Evolutionary conservation across 2,113 vertebrate genomes (phyloP), one percentile per base, ranked within the genome.

Genomic region (Leuciscus idus): DNA sequence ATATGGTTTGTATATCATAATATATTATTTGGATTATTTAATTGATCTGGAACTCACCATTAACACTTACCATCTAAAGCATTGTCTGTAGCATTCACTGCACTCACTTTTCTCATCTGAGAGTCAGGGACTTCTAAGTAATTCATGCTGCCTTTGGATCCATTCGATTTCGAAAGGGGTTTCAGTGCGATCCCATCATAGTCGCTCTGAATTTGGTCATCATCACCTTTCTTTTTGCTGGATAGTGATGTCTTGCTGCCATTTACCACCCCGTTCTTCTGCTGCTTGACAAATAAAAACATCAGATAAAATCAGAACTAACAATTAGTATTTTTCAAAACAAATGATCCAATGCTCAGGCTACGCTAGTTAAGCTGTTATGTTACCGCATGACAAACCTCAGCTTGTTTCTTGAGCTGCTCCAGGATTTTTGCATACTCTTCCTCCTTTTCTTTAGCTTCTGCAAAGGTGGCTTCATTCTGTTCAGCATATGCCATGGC

Each of bases 401-500:
- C 87, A 72, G 93, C 95, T 50, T 98, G 96, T 81, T 93, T 96
- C 90, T 96, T 98, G 90, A 97, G 93, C 9, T 95, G 93, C 55
- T 98, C 97, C 86, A 98, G 50, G 89, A 99, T 95, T 88, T 92
- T 91, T 87, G 96, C 95, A 57, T 98, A 99, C 81, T 99, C 98
- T 59, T 96, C 95, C 84, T 98, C 97, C 80, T 98, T 98, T 90
- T 95, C 95, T 89, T 96, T 94, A 48, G 95, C 96, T 90, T 99
- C 98, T 0, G 95, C 93, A 15, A 94, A 81, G 0, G 96, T 97
- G 83, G 97, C 97, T 0, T 97, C 94, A 0, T 98, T 99, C 92
- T 99, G 97, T 64, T 98, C 98, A 0, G 96, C 97, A 0, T 98
- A 99, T 0, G 97, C 98, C 98, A 99, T 98, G 81, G 98, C 98